Percentiles rank a stretch among this genome's conserved stretches.
Evolutionary conservation across 2,888 invertebrate species (phyloP).

Genomic region (Netelia fuscicornis): DNA sequence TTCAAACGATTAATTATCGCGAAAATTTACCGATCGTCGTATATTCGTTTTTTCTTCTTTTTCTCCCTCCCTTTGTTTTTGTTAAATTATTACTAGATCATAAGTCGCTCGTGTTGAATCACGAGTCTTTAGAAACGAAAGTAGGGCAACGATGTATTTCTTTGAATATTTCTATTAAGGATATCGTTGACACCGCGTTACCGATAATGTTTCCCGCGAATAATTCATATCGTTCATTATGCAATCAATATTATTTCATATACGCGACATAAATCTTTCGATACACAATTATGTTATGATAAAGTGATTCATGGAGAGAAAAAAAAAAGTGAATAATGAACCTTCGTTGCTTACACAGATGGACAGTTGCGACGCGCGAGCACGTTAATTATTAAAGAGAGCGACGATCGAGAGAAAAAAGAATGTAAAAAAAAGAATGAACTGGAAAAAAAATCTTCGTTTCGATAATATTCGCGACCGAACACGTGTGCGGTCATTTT

Average conservation of each 20-base stretch:
- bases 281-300: neutral
- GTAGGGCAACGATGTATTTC: neutral
- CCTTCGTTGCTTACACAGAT: constrained; percentile 1
- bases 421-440: neutral
- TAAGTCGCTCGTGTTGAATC: neutral
- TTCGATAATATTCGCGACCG: constrained; percentile 26
- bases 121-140: neutral
- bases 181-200: too few relatives aligned
- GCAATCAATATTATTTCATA: neutral
- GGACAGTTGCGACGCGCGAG: neutral
- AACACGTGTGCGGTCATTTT: too few relatives aligned
- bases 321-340: neutral
- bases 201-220: neutral
- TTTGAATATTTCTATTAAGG: too few relatives aligned
- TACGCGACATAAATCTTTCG: neutral
- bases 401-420: neutral
- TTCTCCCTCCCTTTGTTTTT: neutral
- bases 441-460: neutral
- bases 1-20: neutral
- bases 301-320: neutral
- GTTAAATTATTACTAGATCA: neutral
- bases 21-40: constrained; percentile 27
- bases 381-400: neutral
- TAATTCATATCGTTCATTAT: neutral
- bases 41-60: neutral